Evolutionary conservation across 1,140 invertebrate species (phyloP).

Genomic region (Diorhabda carinulata): DNA sequence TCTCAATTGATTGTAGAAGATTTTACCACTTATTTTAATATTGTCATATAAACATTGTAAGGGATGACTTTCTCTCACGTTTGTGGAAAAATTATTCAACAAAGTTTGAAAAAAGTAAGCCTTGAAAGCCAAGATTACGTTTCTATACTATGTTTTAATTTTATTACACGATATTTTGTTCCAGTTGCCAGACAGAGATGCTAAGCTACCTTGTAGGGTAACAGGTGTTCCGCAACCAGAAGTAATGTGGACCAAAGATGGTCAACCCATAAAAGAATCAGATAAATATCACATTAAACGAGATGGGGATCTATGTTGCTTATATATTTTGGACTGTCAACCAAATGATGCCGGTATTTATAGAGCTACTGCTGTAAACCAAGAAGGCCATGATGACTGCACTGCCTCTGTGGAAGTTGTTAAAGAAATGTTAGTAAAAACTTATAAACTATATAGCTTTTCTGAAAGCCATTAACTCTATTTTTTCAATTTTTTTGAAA

Average conservation of each 20-base stretch:
- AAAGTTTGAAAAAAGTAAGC: too few relatives aligned
- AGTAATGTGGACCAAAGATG: conserved; percentile 79
- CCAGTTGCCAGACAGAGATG: conserved; percentile 68
- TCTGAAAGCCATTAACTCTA: not conserved
- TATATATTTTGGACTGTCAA: conserved; percentile 68
- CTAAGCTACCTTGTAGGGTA: conserved; percentile 77
- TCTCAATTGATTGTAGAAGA: too few relatives aligned
- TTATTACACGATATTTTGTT: conserved; percentile 15
- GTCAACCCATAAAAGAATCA: conserved; percentile 59
- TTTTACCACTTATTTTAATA: too few relatives aligned
- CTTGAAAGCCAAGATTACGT: too few relatives aligned
- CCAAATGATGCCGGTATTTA: conserved; percentile 69
- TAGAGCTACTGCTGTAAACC: conserved; percentile 73
- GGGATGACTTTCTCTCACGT: too few relatives aligned
- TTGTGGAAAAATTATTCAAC: too few relatives aligned
- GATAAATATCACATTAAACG: conserved; percentile 74
- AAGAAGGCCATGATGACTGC: conserved; percentile 73
- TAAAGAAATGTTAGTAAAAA: conserved; percentile 72
- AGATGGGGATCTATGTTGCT: conserved; percentile 72
- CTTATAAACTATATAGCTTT: not conserved
- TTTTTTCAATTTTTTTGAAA: too few relatives aligned
- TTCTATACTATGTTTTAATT: not conserved
- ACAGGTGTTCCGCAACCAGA: conserved; percentile 84
- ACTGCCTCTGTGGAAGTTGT: conserved; percentile 71
- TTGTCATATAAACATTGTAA: too few relatives aligned